Base-by-base conservation (phyloP, 1,140 invertebrate genomes). In the Sogatella furcifera region DNA sequence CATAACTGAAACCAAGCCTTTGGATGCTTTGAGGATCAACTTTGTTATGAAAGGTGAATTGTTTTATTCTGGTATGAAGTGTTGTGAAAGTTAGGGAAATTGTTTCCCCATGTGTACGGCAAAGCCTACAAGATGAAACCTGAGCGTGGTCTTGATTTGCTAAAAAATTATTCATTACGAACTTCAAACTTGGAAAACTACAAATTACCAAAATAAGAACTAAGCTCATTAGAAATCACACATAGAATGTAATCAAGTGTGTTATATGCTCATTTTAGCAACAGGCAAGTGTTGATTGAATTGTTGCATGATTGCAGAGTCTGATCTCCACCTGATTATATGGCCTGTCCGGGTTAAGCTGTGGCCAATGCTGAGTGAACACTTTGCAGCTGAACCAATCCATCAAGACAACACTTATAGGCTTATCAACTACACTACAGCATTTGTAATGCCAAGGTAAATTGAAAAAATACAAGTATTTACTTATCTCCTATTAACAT, bases 381-480 rank as follows among this genome's bases (percentile, higher is more conserved):
- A 65, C 57, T 61, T 69, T 49, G 19, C 17, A 64, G 49, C 15
- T 53, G 17, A 22, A 53, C 11, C 53, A 10, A 49, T 21, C 53
- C 49, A 49, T 21, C 66, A 70, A 24, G 62, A 67, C 38, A 71
- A 65, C 62, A 9, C 49, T 38, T 73, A 73, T 22, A 70, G 73
- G 65, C 70, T 64, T 55, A 62, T 73, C 31, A 66, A 71, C 56
- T 71, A 75, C 31, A 65, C 74, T 10, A 73, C 74, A n/a, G 76
- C 74, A 72, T 75, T 62, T 52, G 71, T 72, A 1, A 62, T 73
- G 52, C 71, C 71, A 17, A 73, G 70, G 71, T 71, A 68, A 64
- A 9, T n/a, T 53, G 22, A 34, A 19, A 28, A 54, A 19, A 38
- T n/a, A 46, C 14, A 49, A 44, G 24, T 46, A n/a, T 53, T 62